These are phyloP conservation scores for Semotilus atromaculatus DNA, from an alignment of 2,797 vertebrate species.

Conservation along the genomic window DNA sequence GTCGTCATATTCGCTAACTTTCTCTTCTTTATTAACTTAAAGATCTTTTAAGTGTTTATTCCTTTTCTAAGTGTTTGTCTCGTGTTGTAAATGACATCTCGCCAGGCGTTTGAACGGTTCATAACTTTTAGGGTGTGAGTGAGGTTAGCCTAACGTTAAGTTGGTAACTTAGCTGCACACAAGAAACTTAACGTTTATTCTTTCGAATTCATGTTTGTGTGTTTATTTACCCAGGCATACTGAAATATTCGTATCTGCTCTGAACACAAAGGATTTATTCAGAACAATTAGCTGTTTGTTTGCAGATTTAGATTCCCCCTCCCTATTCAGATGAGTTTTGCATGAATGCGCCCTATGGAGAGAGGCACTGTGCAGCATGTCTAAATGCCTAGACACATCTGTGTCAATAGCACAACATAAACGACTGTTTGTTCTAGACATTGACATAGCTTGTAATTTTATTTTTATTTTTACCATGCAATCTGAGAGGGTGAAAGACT, in stretches of 20 bases:
- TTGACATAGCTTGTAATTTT: not conserved
- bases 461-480: not conserved
- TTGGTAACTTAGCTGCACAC: not conserved
- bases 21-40: not conserved
- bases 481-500: not conserved
- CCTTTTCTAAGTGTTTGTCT: no score
- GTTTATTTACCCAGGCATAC: not conserved
- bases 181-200: not conserved
- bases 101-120: not conserved
- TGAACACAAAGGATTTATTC: not conserved
- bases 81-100: not conserved
- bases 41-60: not conserved
- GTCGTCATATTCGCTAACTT: not conserved
- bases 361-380: not conserved
- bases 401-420: not conserved
- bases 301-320: not conserved
- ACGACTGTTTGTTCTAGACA: not conserved
- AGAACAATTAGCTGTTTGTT: slow-evolving; percentile 34
- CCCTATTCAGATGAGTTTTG: not conserved
- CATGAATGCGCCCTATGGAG: slow-evolving; percentile 1
- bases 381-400: not conserved
- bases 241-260: not conserved
- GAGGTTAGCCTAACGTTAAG: slow-evolving; percentile 16
- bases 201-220: not conserved
- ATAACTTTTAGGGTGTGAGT: not conserved